Evolutionary conservation across 2,888 invertebrate genomes (phyloP).

Genomic region (Timandra comae): DNA sequence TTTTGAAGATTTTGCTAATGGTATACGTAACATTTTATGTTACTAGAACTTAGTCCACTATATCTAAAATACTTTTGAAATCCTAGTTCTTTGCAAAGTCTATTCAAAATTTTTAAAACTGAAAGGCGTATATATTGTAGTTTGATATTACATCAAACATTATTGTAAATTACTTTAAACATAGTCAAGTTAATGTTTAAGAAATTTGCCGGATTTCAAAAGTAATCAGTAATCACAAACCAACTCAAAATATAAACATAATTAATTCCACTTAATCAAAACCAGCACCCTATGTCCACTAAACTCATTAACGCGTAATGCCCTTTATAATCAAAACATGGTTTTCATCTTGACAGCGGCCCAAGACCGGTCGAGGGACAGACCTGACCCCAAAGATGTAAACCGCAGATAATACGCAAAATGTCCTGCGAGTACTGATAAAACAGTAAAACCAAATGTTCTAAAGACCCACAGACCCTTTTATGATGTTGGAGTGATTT

Average conservation of each 20-base stretch:
- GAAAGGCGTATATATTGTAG: too few relatives aligned
- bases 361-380: constrained; percentile 45
- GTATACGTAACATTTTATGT: constrained; percentile 5
- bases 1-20: too few relatives aligned
- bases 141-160: too few relatives aligned
- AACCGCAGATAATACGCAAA: constrained; percentile 53
- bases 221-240: background rate
- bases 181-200: too few relatives aligned
- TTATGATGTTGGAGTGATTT: constrained; percentile 4
- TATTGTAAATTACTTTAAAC: too few relatives aligned
- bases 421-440: constrained; percentile 64
- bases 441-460: constrained; percentile 59
- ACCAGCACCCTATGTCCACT: constrained; percentile 36
- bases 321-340: constrained; percentile 57
- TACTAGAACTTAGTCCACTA: too few relatives aligned
- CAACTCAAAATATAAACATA: background rate
- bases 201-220: too few relatives aligned
- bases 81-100: too few relatives aligned
- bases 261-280: constrained; percentile 17
- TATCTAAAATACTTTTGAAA: too few relatives aligned
- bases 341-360: constrained; percentile 64
- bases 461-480: constrained; percentile 25
- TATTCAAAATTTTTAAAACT: too few relatives aligned
- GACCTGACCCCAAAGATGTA: constrained; percentile 54
- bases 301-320: constrained; percentile 58